Percentiles rank a stretch among this genome's conserved stretches.
Evolutionary conservation across 2,113 vertebrate genomes (phyloP).

Genomic region (Mystacornis crossleyi): DNA sequence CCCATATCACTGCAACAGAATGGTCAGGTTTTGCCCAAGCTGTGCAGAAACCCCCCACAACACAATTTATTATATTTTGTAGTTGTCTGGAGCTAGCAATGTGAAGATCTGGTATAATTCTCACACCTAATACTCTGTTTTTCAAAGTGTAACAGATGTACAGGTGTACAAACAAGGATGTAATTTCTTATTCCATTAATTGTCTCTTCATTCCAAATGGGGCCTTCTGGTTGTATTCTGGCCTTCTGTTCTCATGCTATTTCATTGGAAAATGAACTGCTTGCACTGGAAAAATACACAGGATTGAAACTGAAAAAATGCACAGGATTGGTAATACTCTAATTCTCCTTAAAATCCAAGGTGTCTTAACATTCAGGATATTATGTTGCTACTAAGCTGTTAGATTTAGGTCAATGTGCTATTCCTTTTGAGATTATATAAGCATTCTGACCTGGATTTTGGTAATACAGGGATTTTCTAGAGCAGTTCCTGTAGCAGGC

Average conservation of each 20-base stretch:
- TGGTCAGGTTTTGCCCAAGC: background rate
- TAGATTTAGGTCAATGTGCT: background rate
- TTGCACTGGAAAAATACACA: background rate
- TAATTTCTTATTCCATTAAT: background rate
- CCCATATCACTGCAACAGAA: background rate
- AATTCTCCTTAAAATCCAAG: background rate
- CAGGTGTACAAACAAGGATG: background rate
- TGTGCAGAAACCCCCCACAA: rapidly evolving
- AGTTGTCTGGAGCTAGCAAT: background rate
- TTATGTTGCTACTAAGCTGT: background rate
- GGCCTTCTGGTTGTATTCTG: background rate
- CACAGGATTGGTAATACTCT: background rate
- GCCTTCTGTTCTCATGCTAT: background rate
- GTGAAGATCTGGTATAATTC: background rate
- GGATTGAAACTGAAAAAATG: background rate
- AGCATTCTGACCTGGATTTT: background rate
- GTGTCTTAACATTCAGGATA: background rate
- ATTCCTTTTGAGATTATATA: background rate
- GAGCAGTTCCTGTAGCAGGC: background rate
- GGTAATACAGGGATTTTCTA: background rate
- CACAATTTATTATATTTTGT: background rate
- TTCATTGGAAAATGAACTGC: background rate
- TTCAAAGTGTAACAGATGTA: background rate
- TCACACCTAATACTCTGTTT: background rate
- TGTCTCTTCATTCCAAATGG: background rate